These are phyloP conservation scores for Drosophila formosana DNA, from an alignment of 2,888 invertebrate species.

Conservation along the genomic window DNA sequence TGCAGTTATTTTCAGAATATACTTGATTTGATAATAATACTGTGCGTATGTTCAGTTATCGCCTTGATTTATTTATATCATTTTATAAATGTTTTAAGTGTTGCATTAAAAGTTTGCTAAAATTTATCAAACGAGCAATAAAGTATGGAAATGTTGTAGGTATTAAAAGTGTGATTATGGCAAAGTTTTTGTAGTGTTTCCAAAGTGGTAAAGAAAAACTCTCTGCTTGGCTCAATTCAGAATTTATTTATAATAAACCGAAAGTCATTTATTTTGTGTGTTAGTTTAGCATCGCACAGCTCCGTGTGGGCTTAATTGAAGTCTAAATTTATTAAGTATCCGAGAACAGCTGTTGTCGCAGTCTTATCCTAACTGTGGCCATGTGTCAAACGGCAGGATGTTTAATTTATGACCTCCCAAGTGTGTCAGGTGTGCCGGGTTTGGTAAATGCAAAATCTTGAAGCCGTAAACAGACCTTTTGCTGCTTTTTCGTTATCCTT, in stretches of 20 bases:
- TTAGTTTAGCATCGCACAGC: background rate
- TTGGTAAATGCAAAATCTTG: constrained; percentile 43
- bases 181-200: background rate
- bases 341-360: constrained; percentile 32
- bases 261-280: background rate
- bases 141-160: background rate
- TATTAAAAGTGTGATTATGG: background rate
- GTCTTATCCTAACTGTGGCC: constrained; percentile 35
- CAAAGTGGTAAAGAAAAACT: too few species aligned
- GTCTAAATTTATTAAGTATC: constrained; percentile 62
- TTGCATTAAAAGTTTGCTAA: background rate
- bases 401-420: constrained; percentile 57
- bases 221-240: background rate
- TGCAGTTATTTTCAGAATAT: too few species aligned
- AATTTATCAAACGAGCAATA: background rate
- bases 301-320: constrained; percentile 24
- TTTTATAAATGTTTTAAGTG: background rate
- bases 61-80: background rate
- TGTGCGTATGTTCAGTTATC: background rate
- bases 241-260: background rate
- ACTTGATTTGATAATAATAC: too few species aligned
- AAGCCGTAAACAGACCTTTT: constrained; percentile 25
- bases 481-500: constrained; percentile 25
- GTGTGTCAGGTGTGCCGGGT: constrained; percentile 55
- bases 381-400: constrained; percentile 56